These are phyloP conservation scores for Parapsyche elsis DNA, from an alignment of 1,140 invertebrate genomes.

Conservation along the genomic window DNA sequence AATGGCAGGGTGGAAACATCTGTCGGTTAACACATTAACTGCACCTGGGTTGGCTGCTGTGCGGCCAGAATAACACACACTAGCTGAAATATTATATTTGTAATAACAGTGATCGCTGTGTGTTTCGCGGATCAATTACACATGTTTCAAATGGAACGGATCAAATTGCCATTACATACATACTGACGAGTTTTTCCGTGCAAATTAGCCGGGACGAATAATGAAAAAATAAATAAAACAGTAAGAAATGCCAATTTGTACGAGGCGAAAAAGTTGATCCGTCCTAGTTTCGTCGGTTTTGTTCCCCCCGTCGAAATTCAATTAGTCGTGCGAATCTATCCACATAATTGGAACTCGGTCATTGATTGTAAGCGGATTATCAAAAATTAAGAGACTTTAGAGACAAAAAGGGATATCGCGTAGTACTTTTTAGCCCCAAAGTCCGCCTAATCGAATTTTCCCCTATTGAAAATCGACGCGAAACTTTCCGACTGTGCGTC, in stretches of 20 bases:
- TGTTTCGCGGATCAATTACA: neutral
- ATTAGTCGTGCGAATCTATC: constrained; percentile 3
- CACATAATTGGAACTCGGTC: constrained; percentile 19
- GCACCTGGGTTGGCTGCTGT: neutral
- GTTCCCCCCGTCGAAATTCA: constrained; percentile 13
- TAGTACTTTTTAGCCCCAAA: neutral
- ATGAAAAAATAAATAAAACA: neutral
- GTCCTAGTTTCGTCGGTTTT: neutral
- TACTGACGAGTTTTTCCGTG: too few species aligned
- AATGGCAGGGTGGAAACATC: constrained; percentile 10
- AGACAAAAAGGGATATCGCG: neutral
- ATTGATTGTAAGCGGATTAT: constrained; percentile 37
- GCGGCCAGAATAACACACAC: neutral
- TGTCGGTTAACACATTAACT: constrained; percentile 23
- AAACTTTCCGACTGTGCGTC: neutral
- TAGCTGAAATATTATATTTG: neutral
- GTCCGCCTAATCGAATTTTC: neutral
- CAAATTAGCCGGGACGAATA: too few species aligned
- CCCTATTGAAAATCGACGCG: neutral
- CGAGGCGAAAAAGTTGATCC: neutral
- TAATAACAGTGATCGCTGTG: neutral
- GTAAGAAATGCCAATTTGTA: neutral
- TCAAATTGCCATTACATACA: too few species aligned
- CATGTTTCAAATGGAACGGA: neutral
- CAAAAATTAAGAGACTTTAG: constrained; percentile 33